These are phyloP conservation scores for Ophioderma brevispina DNA, from an alignment of 35 echinoderm and acorn worm species.

Conservation along the genomic window DNA sequence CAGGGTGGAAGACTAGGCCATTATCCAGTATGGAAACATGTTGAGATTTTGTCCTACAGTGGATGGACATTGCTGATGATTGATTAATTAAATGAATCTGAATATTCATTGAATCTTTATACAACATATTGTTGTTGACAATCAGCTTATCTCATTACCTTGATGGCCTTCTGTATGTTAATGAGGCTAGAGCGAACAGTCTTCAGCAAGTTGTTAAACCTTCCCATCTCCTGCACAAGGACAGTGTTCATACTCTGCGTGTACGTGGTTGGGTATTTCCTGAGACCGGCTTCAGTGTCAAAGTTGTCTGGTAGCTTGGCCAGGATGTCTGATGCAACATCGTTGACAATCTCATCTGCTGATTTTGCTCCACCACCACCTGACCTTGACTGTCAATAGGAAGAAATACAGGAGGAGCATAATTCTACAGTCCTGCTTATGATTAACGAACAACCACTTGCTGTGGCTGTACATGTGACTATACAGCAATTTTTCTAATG, in stretches of 20 bases:
- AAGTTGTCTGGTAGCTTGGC: slow-evolving; percentile 80
- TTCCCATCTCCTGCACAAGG: slow-evolving; percentile 90
- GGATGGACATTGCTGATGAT: too few species aligned
- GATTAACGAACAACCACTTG: too few species aligned
- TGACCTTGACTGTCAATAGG: slow-evolving; percentile 67
- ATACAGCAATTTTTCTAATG: too few species aligned
- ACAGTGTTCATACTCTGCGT: slow-evolving; percentile 99
- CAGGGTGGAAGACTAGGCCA: too few species aligned
- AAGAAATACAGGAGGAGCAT: background rate
- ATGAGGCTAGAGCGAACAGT: slow-evolving; percentile 78
- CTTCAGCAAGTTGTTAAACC: slow-evolving; percentile 90
- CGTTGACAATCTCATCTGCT: slow-evolving; percentile 89
- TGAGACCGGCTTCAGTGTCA: slow-evolving; percentile 89
- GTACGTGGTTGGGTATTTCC: slow-evolving; percentile 96
- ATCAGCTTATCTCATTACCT: slow-evolving; percentile 44
- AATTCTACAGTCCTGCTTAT: too few species aligned
- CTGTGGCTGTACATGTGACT: too few species aligned
- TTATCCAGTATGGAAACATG: too few species aligned
- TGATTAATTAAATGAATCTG: too few species aligned
- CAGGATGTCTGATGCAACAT: slow-evolving; percentile 91
- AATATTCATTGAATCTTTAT: too few species aligned
- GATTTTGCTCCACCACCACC: slow-evolving; percentile 84
- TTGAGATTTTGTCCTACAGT: too few species aligned
- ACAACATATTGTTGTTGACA: too few species aligned
- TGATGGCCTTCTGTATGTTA: slow-evolving; percentile 98